phyloP scores from a whole-genome alignment of 2,888 invertebrate species.

The Parnassius glacialis region DNA sequence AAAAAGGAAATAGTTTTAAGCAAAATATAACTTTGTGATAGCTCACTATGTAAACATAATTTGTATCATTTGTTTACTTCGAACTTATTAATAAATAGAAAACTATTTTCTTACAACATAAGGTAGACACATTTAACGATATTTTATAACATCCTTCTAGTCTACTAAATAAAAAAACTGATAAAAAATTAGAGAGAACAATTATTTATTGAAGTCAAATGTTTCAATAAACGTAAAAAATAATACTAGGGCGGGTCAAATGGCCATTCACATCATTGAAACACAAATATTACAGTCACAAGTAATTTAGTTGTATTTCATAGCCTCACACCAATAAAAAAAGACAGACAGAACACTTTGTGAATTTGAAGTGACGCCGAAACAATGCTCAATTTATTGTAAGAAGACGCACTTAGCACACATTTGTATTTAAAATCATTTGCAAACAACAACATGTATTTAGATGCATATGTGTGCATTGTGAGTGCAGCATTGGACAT shows the following conservation, averaged over 20 bases:
- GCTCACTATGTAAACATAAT: constrained; percentile 2
- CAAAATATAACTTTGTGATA: constrained; percentile 7
- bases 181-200: constrained; percentile 9
- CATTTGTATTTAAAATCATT: too few relatives aligned
- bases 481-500: too few relatives aligned
- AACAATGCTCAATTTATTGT: too few relatives aligned
- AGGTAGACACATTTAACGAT: constrained; percentile 8
- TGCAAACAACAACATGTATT: too few relatives aligned
- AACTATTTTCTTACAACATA: constrained; percentile 16
- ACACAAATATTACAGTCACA: too few relatives aligned
- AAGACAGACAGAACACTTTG: too few relatives aligned
- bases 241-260: constrained; percentile 1
- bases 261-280: not conserved
- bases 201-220: not conserved
- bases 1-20: not conserved
- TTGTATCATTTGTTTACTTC: not conserved
- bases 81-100: constrained; percentile 20
- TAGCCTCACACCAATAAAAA: too few relatives aligned
- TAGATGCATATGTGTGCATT: too few relatives aligned
- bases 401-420: too few relatives aligned
- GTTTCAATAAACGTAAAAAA: not conserved
- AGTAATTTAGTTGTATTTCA: not conserved
- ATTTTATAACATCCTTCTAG: constrained; percentile 16
- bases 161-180: constrained; percentile 4
- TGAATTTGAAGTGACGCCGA: too few relatives aligned